Evolutionary conservation across 2,797 vertebrate species (phyloP).

Genomic region (Squalus acanthias): DNA sequence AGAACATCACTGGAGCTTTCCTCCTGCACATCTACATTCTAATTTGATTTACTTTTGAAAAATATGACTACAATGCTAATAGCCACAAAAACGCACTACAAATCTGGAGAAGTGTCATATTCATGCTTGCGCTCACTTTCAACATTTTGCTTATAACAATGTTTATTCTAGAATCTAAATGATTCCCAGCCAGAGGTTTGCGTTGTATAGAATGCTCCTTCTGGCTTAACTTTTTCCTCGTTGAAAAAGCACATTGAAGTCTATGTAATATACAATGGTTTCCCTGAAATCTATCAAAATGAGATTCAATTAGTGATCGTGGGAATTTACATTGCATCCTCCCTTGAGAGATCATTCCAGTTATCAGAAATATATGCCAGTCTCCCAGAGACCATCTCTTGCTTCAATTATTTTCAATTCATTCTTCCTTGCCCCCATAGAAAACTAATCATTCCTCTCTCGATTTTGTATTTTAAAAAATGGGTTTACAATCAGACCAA

Average conservation of each 20-base stretch:
- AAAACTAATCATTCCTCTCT: neutral
- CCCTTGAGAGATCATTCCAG: neutral
- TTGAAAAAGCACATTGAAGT: neutral
- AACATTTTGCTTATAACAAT: no score
- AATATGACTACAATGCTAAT: no score
- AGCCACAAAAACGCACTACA: no score
- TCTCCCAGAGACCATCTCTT: neutral
- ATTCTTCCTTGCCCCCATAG: neutral
- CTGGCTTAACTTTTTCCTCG: neutral
- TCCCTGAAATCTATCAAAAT: neutral
- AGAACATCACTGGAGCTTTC: no score
- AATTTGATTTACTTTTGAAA: no score
- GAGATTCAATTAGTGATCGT: neutral
- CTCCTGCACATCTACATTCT: no score
- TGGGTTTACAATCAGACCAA: neutral
- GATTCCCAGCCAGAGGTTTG: neutral
- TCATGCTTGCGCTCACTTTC: no score
- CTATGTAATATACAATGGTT: neutral
- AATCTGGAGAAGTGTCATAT: no score
- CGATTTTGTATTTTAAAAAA: neutral
- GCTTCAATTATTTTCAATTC: neutral
- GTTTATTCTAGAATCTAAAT: neutral
- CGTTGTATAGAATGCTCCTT: neutral
- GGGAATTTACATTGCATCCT: neutral
- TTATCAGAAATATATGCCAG: neutral